Base-by-base conservation (phyloP, 2,113 vertebrate species). In the Struthio camelus region DNA sequence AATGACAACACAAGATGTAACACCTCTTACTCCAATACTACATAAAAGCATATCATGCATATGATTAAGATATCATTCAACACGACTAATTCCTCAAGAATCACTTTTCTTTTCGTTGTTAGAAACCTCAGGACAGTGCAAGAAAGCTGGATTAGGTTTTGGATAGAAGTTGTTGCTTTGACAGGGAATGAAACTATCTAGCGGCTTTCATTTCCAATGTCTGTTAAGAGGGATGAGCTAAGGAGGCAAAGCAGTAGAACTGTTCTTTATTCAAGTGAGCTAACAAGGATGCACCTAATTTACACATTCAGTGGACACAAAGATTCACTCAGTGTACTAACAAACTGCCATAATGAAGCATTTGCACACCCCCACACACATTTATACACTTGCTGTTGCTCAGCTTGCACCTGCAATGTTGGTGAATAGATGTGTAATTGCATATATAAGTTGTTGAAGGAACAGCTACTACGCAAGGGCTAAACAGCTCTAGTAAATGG, bases 401-500 rank as follows among this genome's bases (percentile, higher is more conserved):
- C 93, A 93, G 77, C 94, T 84, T 88, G 96, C 95, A 97, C 96
- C 95, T 96, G 96, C 92, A 58, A 0, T 85, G 92, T n/a, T 90
- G 92, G 96, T 96, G 95, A 97, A 96, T 97, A 69, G 96, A 92
- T 70, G 90, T 92, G 84, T 96, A 95, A 97, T 95, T 97, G 56
- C 91, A 53, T 81, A 51, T 69, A 0, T 40, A 59, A 84, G 73
- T 1, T 85, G 69, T 1, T 96, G 92, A 91, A 95, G 87, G 86
- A 84, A 38, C 58, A 91, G 89, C 80, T 84, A 5, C 69, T 54
- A 93, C 50, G 80, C 89, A 89, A 89, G 90, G 95, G 89, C 94
- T 95, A 1, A 54, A 17, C 25, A 87, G 84, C 89, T 87, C 11
- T 7, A 34, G 77, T 13, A 44, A 91, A 84, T 3, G 62, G 15